These are phyloP conservation scores for Pocota personata DNA, from an alignment of 2,888 invertebrate genomes.

Conservation along the genomic window DNA sequence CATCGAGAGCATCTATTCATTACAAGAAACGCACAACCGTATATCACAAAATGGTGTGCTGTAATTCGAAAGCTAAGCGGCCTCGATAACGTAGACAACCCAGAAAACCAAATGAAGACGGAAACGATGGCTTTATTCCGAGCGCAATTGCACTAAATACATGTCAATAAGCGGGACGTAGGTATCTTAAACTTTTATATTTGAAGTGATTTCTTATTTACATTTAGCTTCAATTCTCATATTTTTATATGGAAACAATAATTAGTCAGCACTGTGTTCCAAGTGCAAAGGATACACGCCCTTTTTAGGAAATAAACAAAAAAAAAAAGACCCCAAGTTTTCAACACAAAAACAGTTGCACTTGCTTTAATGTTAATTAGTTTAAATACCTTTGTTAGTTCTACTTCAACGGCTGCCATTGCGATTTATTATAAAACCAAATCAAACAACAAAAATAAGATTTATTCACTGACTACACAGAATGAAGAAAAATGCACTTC, in stretches of 20 bases:
- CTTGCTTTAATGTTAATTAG: neutral
- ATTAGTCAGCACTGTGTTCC: conserved; percentile 55
- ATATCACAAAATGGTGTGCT: conserved; percentile 41
- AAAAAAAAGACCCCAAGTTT: conserved; percentile 65
- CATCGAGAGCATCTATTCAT: conserved; percentile 35
- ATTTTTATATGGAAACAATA: conserved; percentile 16
- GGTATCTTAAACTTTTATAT: neutral
- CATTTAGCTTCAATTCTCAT: neutral
- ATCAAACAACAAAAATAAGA: conserved; percentile 14
- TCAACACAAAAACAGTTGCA: neutral
- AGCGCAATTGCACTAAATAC: conserved; percentile 35
- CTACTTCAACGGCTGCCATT: conserved; percentile 80
- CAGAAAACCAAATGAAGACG: conserved; percentile 45
- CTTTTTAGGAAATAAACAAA: conserved; percentile 60
- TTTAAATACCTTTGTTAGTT: conserved; percentile 81
- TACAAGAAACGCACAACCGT: conserved; percentile 20
- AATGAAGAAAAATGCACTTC: conserved; percentile 45
- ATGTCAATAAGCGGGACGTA: neutral
- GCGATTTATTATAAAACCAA: conserved; percentile 19
- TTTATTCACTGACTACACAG: conserved; percentile 18
- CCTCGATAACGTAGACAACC: conserved; percentile 65
- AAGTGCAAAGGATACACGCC: conserved; percentile 66
- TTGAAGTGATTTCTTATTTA: neutral
- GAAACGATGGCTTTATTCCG: neutral
- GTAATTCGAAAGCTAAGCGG: conserved; percentile 43